A percentile compares a stretch with the other conserved stretches of the same genome.
Conservation (phyloP, 2,113 vertebrate species). For the Turdus rufiventris region DNA sequence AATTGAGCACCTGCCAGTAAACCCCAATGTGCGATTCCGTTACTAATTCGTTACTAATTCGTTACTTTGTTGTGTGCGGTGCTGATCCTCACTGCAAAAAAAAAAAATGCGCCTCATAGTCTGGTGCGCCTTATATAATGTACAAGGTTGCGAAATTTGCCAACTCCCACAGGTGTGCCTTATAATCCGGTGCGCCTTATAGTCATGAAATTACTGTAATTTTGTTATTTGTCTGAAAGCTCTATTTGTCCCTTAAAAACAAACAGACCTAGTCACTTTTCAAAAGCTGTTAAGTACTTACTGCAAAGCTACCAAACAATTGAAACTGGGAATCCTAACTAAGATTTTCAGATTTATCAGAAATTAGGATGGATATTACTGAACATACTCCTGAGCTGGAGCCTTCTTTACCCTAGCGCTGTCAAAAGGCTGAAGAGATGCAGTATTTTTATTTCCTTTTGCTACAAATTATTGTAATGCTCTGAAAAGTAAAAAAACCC, state of each 20-base stretch:
- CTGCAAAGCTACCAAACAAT: background rate
- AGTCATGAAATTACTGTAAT: background rate
- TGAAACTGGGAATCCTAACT: background rate
- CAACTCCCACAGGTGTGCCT: no score
- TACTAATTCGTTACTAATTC: no score
- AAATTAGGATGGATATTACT: background rate
- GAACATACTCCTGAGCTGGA: background rate
- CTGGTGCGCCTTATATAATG: no score
- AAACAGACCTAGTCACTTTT: background rate
- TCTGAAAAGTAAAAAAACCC: background rate
- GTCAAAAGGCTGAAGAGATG: background rate
- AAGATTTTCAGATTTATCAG: background rate
- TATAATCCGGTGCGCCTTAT: no score
- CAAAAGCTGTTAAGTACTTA: background rate
- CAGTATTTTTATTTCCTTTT: background rate
- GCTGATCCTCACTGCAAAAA: no score
- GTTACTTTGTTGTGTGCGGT: no score
- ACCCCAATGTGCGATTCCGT: no score
- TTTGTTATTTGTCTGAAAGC: background rate
- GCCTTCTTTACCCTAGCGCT: rapidly evolving
- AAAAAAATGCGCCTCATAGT: no score
- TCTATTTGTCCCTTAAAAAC: background rate
- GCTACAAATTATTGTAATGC: background rate
- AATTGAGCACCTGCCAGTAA: no score
- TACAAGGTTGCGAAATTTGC: no score